Conservation (phyloP, 2,797 vertebrate genomes). For the Anableps anableps region DNA sequence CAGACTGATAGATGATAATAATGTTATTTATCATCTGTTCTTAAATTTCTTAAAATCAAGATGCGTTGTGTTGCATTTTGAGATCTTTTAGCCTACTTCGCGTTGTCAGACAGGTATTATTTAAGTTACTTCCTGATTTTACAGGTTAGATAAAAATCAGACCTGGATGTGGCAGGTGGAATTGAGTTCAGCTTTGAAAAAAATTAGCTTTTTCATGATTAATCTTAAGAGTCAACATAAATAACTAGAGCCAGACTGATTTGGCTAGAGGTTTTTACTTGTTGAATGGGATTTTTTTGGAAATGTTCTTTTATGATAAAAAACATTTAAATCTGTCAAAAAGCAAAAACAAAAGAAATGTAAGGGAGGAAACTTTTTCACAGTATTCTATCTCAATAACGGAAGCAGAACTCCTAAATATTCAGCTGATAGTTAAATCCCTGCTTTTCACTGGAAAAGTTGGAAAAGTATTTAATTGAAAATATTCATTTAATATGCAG, state of each 20-base stretch:
- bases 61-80: neutral
- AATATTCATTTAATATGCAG: neutral
- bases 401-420: neutral
- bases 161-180: neutral
- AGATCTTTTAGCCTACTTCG: neutral
- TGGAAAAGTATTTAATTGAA: neutral
- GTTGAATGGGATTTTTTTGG: too few relatives aligned
- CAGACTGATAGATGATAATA: neutral
- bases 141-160: neutral
- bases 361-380: neutral
- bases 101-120: neutral
- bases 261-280: too few relatives aligned
- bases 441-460: neutral
- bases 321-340: too few relatives aligned
- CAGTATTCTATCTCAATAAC: neutral
- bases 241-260: too few relatives aligned
- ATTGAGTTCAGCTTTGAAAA: neutral
- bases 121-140: neutral
- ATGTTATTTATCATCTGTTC: neutral
- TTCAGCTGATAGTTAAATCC: neutral
- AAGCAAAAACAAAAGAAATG: neutral
- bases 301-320: too few relatives aligned
- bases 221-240: too few relatives aligned
- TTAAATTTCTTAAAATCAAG: neutral
- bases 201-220: too few relatives aligned